These are phyloP conservation scores for Phorcus lineatus DNA, from an alignment of 2,888 invertebrate genomes.

Conservation along the genomic window DNA sequence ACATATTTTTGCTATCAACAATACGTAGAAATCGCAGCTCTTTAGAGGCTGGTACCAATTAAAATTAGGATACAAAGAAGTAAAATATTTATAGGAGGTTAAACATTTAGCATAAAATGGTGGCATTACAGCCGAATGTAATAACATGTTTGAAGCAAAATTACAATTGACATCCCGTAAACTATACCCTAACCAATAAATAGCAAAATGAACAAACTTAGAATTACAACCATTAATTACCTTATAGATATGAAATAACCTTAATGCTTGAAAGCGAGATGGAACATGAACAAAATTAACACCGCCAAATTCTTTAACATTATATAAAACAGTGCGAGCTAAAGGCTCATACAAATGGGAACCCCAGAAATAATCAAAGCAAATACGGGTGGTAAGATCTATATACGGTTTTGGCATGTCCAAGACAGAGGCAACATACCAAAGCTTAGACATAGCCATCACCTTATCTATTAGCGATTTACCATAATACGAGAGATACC, in stretches of 20 bases:
- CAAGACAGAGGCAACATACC: background rate
- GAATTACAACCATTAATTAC: conserved; percentile 18
- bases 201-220: conserved; percentile 30
- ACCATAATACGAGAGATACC: conserved; percentile 28
- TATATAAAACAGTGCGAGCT: background rate
- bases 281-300: conserved; percentile 6
- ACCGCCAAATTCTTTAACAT: background rate
- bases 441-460: no score
- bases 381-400: background rate
- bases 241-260: conserved; percentile 24
- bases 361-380: conserved; percentile 9
- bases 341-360: conserved; percentile 14
- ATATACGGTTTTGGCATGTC: conserved; percentile 6
- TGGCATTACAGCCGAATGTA: conserved; percentile 31
- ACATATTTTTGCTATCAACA: background rate
- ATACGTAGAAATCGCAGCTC: background rate
- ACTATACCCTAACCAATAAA: conserved; percentile 34
- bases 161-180: background rate
- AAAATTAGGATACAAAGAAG: background rate
- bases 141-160: conserved; percentile 22
- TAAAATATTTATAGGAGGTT: background rate
- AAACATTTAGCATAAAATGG: conserved; percentile 16
- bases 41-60: background rate
- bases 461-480: conserved; percentile 20
- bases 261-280: conserved; percentile 9